Conservation (phyloP, 2,113 vertebrate genomes). For the Bubo blakistoni region DNA sequence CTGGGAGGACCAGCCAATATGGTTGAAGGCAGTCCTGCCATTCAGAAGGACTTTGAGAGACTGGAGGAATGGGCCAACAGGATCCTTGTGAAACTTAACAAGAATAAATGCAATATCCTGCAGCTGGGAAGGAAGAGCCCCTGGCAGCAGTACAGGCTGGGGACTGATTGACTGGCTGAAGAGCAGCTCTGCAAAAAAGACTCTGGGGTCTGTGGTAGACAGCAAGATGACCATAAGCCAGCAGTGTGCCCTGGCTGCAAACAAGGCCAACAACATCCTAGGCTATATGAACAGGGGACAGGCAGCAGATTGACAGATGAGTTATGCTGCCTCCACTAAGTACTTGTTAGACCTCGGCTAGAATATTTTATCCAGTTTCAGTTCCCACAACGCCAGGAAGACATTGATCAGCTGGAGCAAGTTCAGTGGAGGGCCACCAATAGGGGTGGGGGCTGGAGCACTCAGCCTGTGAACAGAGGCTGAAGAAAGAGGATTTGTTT, state of each 20-base stretch:
- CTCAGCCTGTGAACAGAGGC: not conserved
- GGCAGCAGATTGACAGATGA: not conserved
- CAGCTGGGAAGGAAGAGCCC: not conserved
- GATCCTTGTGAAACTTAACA: not conserved
- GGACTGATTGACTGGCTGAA: not conserved
- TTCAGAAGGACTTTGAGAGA: not conserved
- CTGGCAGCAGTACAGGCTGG: not conserved
- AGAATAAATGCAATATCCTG: not conserved
- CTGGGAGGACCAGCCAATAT: not conserved
- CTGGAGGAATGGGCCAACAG: not conserved
- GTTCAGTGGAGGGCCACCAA: not conserved
- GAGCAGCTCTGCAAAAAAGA: not conserved
- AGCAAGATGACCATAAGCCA: not conserved
- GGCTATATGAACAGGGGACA: not conserved
- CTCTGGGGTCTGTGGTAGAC: not conserved
- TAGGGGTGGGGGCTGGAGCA: not conserved
- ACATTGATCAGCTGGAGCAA: not conserved
- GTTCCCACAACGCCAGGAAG: not conserved
- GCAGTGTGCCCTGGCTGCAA: not conserved
- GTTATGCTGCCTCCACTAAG: not conserved
- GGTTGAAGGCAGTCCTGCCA: not conserved
- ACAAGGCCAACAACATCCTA: not conserved
- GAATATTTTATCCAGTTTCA: not conserved
- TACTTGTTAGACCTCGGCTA: not conserved
- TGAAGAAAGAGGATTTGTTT: not conserved